Evolutionary conservation across 2,888 invertebrate species (phyloP).

Genomic region (Epicampocera succincta): DNA sequence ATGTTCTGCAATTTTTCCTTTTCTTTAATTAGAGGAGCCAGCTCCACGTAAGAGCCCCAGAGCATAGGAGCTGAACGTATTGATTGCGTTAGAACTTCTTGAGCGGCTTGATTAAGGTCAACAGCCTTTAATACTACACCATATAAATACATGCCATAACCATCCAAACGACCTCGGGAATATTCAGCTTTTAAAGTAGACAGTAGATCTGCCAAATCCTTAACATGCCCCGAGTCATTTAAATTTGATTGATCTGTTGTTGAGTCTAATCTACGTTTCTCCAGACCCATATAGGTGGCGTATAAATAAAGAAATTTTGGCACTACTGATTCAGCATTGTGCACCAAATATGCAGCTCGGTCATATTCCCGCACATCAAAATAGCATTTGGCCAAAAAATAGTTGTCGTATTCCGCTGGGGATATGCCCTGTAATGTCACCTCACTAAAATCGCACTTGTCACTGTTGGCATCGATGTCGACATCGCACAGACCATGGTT

Average conservation of each 20-base stretch:
- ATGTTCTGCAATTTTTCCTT: constrained; percentile 88
- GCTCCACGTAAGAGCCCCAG: constrained; percentile 97
- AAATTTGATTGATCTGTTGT: constrained; percentile 85
- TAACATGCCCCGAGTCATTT: constrained; percentile 79
- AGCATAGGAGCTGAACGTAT: constrained; percentile 90
- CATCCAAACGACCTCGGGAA: constrained; percentile 87
- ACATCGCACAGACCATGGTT: constrained; percentile 87
- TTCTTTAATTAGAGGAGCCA: constrained; percentile 92
- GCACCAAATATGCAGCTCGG: constrained; percentile 90
- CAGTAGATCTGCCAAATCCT: constrained; percentile 83
- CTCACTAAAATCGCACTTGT: constrained; percentile 75
- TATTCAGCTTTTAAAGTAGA: constrained; percentile 84
- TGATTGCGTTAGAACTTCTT: constrained; percentile 89
- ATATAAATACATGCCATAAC: constrained; percentile 93
- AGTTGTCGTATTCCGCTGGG: constrained; percentile 85
- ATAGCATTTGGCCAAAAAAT: constrained; percentile 91
- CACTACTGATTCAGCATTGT: constrained; percentile 87
- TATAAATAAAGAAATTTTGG: constrained; percentile 93
- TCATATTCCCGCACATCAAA: constrained; percentile 96
- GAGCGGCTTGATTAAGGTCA: constrained; percentile 90
- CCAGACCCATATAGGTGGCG: constrained; percentile 92
- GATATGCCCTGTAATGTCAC: constrained; percentile 78
- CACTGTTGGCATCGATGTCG: constrained; percentile 81
- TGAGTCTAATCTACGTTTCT: constrained; percentile 94
- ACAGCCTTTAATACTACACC: constrained; percentile 95